phyloP scores from a whole-genome alignment of 2,113 vertebrate species.

The Prietella phreatophila region DNA sequence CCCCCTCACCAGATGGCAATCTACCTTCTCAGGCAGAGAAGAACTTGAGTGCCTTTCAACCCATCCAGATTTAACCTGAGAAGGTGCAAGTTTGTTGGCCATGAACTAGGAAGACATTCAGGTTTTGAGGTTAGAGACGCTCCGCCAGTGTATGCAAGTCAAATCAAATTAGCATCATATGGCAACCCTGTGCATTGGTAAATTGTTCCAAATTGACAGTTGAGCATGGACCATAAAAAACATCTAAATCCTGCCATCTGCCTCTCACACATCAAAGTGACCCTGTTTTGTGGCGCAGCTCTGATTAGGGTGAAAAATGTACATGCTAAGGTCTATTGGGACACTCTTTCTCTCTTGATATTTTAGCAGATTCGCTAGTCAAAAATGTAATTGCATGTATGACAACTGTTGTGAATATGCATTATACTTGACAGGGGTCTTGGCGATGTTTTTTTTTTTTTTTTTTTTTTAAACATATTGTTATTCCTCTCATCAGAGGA shows the following conservation, averaged over 20 bases:
- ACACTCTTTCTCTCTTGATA: not conserved
- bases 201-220: constrained; percentile 45
- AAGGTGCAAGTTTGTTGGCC: constrained; percentile 35
- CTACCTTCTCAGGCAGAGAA: constrained; percentile 25
- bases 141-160: constrained; percentile 45
- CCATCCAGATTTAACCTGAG: constrained; percentile 35
- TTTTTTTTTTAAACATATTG: not conserved
- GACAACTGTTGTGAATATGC: not conserved
- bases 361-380: not conserved
- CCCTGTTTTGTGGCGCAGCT: constrained; percentile 41
- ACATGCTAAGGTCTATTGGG: constrained; percentile 23
- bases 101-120: constrained; percentile 33
- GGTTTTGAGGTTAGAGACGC: constrained; percentile 47
- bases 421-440: not conserved
- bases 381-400: not conserved
- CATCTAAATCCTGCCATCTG: constrained; percentile 52
- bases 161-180: constrained; percentile 57
- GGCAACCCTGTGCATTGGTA: constrained; percentile 39
- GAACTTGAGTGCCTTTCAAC: not conserved
- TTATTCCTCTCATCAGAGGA: not conserved
- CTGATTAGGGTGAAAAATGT: constrained; percentile 30
- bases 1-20: constrained; percentile 52
- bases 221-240: constrained; percentile 32
- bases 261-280: constrained; percentile 44
- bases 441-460: not conserved